Conservation (phyloP, 2,797 vertebrate genomes). For the Argyrosomus regius region DNA sequence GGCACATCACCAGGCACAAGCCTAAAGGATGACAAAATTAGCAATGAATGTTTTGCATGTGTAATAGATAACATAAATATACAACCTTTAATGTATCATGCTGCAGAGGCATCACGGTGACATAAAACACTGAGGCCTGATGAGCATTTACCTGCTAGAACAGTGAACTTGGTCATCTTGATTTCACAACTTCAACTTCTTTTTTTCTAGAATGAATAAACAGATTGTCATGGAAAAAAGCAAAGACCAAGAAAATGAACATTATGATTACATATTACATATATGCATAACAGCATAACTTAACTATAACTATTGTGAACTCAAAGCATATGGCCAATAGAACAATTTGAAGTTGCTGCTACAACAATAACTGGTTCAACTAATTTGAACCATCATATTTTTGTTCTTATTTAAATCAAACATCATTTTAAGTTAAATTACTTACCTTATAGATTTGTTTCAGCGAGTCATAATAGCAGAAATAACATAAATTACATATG, state of each 20-base stretch:
- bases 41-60: background rate
- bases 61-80: too few species aligned
- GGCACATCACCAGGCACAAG: slow-evolving; percentile 75
- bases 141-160: slow-evolving; percentile 72
- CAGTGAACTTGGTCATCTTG: slow-evolving; percentile 71
- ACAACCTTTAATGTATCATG: background rate
- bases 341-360: background rate
- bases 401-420: background rate
- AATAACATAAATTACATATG: background rate
- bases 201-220: slow-evolving; percentile 19
- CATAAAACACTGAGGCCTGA: background rate
- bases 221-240: background rate
- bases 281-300: background rate
- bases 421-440: background rate
- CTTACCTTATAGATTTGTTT: background rate
- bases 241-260: background rate
- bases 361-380: background rate
- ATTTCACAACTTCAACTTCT: slow-evolving; percentile 6
- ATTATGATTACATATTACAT: background rate
- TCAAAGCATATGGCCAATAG: background rate
- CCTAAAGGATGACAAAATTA: slow-evolving; percentile 56
- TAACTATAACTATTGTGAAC: background rate
- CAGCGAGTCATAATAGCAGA: background rate
- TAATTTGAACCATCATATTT: background rate
- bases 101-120: background rate